phyloP scores from a whole-genome alignment of 2,888 invertebrate genomes.

The Pyrocoelia pectoralis region DNA sequence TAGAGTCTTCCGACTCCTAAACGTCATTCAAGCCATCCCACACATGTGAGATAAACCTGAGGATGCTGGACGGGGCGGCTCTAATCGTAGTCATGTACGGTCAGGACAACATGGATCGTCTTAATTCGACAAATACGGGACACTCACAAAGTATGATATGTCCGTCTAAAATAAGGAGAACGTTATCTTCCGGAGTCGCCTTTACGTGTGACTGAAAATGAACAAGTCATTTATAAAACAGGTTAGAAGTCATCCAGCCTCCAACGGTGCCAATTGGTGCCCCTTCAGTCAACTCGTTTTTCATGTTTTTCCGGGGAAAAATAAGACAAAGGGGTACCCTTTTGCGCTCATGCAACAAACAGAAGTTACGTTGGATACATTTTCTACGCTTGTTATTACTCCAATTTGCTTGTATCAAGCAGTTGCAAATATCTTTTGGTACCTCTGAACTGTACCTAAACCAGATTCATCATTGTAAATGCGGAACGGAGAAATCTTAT shows the following conservation, averaged over 20 bases:
- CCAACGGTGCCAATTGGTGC: slow-evolving; percentile 4
- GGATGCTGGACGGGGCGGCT: too few relatives aligned
- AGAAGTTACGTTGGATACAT: neutral
- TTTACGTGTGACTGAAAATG: slow-evolving; percentile 2
- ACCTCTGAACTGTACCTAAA: too few relatives aligned
- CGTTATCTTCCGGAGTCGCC: neutral
- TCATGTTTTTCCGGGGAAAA: neutral
- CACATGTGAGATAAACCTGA: too few relatives aligned
- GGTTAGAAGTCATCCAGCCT: too few relatives aligned
- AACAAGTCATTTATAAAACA: neutral
- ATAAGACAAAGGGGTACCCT: neutral
- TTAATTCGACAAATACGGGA: too few relatives aligned
- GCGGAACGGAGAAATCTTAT: too few relatives aligned
- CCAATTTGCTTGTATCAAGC: neutral
- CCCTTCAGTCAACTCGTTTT: slow-evolving; percentile 12
- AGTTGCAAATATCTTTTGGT: slow-evolving; percentile 3
- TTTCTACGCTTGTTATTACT: neutral
- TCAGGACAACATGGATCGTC: too few relatives aligned
- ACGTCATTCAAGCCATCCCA: too few relatives aligned
- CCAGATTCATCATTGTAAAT: too few relatives aligned
- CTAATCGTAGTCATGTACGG: too few relatives aligned
- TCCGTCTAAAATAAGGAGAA: neutral
- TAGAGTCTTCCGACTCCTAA: too few relatives aligned
- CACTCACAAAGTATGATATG: neutral
- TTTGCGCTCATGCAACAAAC: slow-evolving; percentile 12